A percentile compares a stretch with the other conserved stretches of the same genome.
phyloP scores from a whole-genome alignment of 2,113 vertebrate genomes.

The Myanophis thanlyinensis region DNA sequence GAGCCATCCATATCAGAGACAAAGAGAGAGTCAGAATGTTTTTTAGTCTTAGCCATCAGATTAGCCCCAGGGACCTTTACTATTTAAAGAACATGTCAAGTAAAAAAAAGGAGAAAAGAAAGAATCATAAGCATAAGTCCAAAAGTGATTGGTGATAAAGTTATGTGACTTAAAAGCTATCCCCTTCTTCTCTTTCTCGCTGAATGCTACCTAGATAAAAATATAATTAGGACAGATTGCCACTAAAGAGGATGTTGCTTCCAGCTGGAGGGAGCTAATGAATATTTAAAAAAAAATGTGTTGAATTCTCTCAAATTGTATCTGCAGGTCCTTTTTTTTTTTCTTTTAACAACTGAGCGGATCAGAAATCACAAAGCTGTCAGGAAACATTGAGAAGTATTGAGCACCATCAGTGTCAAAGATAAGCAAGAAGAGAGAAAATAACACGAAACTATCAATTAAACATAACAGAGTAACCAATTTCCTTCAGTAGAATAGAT shows the following conservation, averaged over 20 bases:
- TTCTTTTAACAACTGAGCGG: conserved; percentile 41
- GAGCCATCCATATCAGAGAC: background rate
- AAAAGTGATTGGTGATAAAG: conserved; percentile 45
- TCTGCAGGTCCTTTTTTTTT: conserved; percentile 30
- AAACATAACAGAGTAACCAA: conserved; percentile 37
- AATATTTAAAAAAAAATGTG: conserved; percentile 55
- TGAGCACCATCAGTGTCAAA: conserved; percentile 39
- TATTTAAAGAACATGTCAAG: conserved; percentile 47
- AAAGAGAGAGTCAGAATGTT: background rate
- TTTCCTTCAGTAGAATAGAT: conserved; percentile 42
- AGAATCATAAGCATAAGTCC: background rate
- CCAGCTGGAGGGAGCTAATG: conserved; percentile 41
- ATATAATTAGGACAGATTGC: conserved; percentile 55
- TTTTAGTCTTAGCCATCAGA: conserved; percentile 27
- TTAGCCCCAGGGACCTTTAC: conserved; percentile 9
- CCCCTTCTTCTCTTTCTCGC: conserved; percentile 39
- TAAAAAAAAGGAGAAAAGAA: background rate
- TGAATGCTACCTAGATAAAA: conserved; percentile 50
- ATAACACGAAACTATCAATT: conserved; percentile 40
- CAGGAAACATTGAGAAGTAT: conserved; percentile 46
- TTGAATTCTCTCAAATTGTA: conserved; percentile 53
- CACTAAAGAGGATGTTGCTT: conserved; percentile 36
- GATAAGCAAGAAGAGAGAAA: conserved; percentile 37
- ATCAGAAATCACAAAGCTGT: conserved; percentile 66
- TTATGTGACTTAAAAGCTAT: conserved; percentile 47